These are phyloP conservation scores for Thereva nobilitata DNA, from an alignment of 2,888 invertebrate species.

Conservation along the genomic window DNA sequence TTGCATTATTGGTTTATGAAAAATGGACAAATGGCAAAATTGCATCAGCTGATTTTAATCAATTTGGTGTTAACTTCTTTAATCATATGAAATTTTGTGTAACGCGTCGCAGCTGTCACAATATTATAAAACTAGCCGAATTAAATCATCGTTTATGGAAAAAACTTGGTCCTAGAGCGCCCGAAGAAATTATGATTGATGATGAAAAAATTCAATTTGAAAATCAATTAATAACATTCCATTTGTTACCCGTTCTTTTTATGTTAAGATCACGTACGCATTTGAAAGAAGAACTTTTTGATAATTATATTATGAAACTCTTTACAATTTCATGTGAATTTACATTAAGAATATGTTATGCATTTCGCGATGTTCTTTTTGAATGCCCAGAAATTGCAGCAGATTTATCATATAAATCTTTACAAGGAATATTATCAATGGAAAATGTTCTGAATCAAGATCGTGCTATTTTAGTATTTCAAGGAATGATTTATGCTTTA, in stretches of 20 bases:
- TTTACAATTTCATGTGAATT: slow-evolving; percentile 67
- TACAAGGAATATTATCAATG: slow-evolving; percentile 54
- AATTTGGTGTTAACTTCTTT: slow-evolving; percentile 54
- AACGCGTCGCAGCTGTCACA: slow-evolving; percentile 50
- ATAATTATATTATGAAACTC: slow-evolving; percentile 64
- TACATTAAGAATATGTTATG: slow-evolving; percentile 65
- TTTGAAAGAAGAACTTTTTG: slow-evolving; percentile 59
- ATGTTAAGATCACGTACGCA: slow-evolving; percentile 52
- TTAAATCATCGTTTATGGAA: slow-evolving; percentile 58
- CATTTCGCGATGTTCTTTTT: slow-evolving; percentile 60
- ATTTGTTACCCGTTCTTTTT: slow-evolving; percentile 66
- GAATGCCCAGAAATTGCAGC: slow-evolving; percentile 45
- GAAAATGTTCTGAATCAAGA: slow-evolving; percentile 64
- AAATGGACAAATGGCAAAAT: slow-evolving; percentile 47
- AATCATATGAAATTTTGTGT: slow-evolving; percentile 57
- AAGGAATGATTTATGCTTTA: slow-evolving; percentile 65
- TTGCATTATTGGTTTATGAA: slow-evolving; percentile 52
- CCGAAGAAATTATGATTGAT: slow-evolving; percentile 53
- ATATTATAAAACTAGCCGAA: slow-evolving; percentile 56
- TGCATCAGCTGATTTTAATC: slow-evolving; percentile 42
- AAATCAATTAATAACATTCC: slow-evolving; percentile 65
- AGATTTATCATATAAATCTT: slow-evolving; percentile 53
- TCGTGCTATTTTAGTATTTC: slow-evolving; percentile 66
- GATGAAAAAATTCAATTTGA: slow-evolving; percentile 59
- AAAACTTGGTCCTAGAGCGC: slow-evolving; percentile 52